Evolutionary conservation across 2,113 vertebrate genomes (phyloP), one percentile per base, ranked within the genome.

Genomic region (Heterotilapia buettikoferi): DNA sequence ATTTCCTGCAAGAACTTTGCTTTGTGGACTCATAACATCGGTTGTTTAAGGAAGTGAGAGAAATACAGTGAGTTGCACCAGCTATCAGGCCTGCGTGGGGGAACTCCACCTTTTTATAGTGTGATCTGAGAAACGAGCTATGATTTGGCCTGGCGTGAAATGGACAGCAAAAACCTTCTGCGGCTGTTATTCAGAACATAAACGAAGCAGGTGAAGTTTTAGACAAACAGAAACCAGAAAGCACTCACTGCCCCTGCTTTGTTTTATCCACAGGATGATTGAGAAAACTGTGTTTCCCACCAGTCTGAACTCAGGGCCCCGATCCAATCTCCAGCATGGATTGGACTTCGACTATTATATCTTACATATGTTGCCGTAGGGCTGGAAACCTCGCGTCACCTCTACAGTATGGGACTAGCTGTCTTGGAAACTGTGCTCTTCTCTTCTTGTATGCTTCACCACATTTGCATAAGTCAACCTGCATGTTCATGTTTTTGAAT

Each of bases 241-340:
- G 14, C 47, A 3, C 33, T 81, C 16, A 84, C 61, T 21, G 59
- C 14, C 31, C 10, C 4, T 24, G 2, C 81, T 82, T 29, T 90
- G 52, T 86, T 82, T 86, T 53, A 93, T 63, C 90, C 89, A 56
- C 88, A 97, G 96, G 96, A 96, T 8, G 96, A 97, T 29, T 96
- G 90, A 97, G 36, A 66, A 79, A 68, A 54, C 6, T 16, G 2
- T 26, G 56, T 47, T 47, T 29, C 9, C 13, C 24, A 11, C 21
- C 71, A 59, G 36, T 45, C 47, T 21, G 12, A 47, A 19, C 29
- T 19, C 21, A 33, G 11, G 73, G 85, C 84, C 2, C 53, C 1
- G 56, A n/a, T 89, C 50, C 43, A 24, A 9, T 21, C 83, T 80
- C 53, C 33, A 31, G 26, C 66, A 13, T 50, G 43, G 36, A 71